Evolutionary conservation across 37 sponge, comb jelly and placozoan species (phyloP), one percentile per base, ranked within the genome.

Genomic region (Amphimedon queenslandica): DNA sequence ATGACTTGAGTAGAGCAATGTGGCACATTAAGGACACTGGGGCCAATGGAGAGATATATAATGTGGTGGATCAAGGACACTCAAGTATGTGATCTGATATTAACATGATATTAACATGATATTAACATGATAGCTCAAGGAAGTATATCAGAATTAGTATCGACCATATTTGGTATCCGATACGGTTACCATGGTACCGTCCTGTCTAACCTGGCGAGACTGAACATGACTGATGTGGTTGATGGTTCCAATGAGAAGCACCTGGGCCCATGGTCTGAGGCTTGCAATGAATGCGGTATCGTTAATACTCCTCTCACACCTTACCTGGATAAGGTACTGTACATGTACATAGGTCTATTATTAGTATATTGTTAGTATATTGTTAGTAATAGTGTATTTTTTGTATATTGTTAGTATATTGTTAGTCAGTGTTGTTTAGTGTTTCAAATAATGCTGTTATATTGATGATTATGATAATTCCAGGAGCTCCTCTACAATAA

Each of bases 211-310:
- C 68, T 96, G 43, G 97, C 97, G 5, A 79, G 83, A 82, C 58
- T 90, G 1, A 38, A 90, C 75, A 82, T 94, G 84, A 36, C 84
- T 30, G 69, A 77, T 36, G 89, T 82, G 5, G 77, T 74, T 1
- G 90, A 96, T 31, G 90, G 89, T 55, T 86, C 88, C 13, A 99
- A 99, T 82, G 99, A 99, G 76, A 99, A 99, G 81, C 99, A 99
- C 76, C 40, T 95, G 77, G 83, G 64, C 1, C 99, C 99, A 10
- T 99, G 99, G 99, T 87, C 93, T 0, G 87, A 87, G 25, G 85
- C 85, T 41, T 99, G 99, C 64, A 37, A 37, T 10, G 61, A 60
- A 42, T 88, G 92, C 31, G 80, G 77, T 6, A 42, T 99, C 16
- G 1, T 32, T 31, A 95, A 87, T 71, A 95, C 99, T 0, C 97